A percentile compares a stretch with the other conserved stretches of the same genome.
These are phyloP conservation scores for Tetrao urogallus DNA, from an alignment of 2,113 vertebrate species.

Conservation along the genomic window DNA sequence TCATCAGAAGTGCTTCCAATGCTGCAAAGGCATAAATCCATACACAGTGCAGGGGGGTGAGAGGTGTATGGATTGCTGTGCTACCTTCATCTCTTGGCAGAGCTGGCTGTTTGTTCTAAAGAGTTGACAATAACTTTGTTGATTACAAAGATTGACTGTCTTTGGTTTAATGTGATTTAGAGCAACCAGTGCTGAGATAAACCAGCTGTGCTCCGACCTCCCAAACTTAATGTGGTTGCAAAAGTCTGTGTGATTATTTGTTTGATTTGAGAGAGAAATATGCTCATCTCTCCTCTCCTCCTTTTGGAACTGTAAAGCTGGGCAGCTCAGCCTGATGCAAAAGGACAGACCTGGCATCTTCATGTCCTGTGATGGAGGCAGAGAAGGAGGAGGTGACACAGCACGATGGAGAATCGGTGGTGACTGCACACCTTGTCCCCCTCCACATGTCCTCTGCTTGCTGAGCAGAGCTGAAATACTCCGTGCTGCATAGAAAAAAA, in stretches of 20 bases:
- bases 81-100: background rate
- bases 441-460: fast-evolving
- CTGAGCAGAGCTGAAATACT: background rate
- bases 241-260: conserved; percentile 55
- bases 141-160: conserved; percentile 45
- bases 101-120: background rate
- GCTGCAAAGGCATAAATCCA: background rate
- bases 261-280: conserved; percentile 59
- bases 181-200: conserved; percentile 46
- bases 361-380: background rate
- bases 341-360: background rate
- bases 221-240: conserved; percentile 51
- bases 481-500: background rate
- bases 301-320: background rate
- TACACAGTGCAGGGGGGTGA: background rate
- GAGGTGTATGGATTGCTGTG: background rate
- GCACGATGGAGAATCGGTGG: background rate
- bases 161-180: conserved; percentile 19
- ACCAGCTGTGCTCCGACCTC: conserved; percentile 44
- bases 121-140: conserved; percentile 23
- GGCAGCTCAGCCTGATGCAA: background rate
- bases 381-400: background rate
- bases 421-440: background rate
- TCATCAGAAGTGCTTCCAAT: background rate
- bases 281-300: background rate